These are phyloP conservation scores for Selenia dentaria DNA, from an alignment of 2,888 invertebrate species.

Conservation along the genomic window DNA sequence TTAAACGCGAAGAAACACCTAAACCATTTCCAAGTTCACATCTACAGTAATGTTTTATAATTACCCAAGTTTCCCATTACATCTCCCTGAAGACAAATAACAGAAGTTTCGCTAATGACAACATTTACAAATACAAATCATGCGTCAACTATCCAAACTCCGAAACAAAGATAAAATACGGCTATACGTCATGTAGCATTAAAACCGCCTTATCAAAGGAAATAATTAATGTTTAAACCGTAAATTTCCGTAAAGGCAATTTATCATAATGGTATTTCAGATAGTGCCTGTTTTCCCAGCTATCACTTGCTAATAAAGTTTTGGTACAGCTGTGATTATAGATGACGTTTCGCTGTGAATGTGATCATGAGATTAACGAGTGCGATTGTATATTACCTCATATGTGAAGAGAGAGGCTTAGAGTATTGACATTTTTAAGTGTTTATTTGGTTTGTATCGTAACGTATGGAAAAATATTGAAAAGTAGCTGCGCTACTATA, in stretches of 20 bases:
- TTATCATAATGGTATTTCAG: constrained; percentile 41
- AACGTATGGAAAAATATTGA: too few species aligned
- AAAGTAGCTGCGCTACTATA: too few species aligned
- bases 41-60: background rate
- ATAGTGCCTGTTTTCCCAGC: constrained; percentile 19
- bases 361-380: background rate
- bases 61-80: background rate
- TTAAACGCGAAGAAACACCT: background rate
- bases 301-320: constrained; percentile 21
- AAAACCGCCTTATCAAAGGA: constrained; percentile 42
- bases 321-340: background rate
- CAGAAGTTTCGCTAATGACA: constrained; percentile 11
- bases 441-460: too few species aligned
- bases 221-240: constrained; percentile 56
- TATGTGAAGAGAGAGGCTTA: too few species aligned
- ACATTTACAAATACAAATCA: constrained; percentile 16
- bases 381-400: too few species aligned
- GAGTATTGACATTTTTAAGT: too few species aligned
- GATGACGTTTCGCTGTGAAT: background rate
- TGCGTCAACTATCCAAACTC: constrained; percentile 18
- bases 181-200: constrained; percentile 21
- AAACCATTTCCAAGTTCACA: background rate
- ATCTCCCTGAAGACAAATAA: constrained; percentile 5
- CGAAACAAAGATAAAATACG: constrained; percentile 21
- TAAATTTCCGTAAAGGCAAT: constrained; percentile 51